These are phyloP conservation scores for Sabatieria punctata DNA, from an alignment of 2,888 invertebrate species.

Conservation along the genomic window DNA sequence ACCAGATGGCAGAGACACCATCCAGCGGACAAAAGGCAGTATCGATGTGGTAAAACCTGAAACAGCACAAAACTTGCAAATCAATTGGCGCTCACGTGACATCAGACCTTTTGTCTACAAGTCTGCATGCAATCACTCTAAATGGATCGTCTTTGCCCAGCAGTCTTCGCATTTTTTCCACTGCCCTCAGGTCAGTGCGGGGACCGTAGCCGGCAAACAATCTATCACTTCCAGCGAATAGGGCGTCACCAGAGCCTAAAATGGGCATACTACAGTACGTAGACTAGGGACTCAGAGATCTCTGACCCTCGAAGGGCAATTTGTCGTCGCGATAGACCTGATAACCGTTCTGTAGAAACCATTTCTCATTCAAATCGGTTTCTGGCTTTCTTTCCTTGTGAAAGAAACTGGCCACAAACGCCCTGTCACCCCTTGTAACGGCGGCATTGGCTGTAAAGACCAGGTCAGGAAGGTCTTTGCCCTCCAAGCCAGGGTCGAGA, in stretches of 20 bases:
- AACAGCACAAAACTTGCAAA: too few species aligned
- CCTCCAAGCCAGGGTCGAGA: too few species aligned
- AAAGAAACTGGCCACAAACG: slow-evolving; percentile 25
- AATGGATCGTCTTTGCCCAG: slow-evolving; percentile 11
- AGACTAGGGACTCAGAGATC: too few species aligned
- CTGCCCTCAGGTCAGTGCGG: slow-evolving; percentile 2
- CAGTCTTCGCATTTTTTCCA: not conserved
- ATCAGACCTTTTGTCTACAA: slow-evolving; percentile 20
- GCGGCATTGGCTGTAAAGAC: slow-evolving; percentile 29
- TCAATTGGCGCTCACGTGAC: too few species aligned
- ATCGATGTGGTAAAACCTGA: slow-evolving; percentile 27
- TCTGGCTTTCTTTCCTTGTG: slow-evolving; percentile 22
- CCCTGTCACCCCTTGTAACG: slow-evolving; percentile 22
- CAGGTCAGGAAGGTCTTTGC: too few species aligned
- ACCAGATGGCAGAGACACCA: slow-evolving; percentile 19
- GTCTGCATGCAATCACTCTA: slow-evolving; percentile 12
- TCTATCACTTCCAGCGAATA: not conserved
- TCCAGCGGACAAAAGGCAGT: slow-evolving; percentile 26
- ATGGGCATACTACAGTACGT: too few species aligned
- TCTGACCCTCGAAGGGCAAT: slow-evolving; percentile 27
- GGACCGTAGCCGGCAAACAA: slow-evolving; percentile 9
- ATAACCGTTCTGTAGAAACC: slow-evolving; percentile 21
- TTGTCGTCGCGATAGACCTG: slow-evolving; percentile 18
- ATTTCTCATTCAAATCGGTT: slow-evolving; percentile 19
- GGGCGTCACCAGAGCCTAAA: slow-evolving; percentile 9